phyloP scores from a whole-genome alignment of 2,888 invertebrate species.

The Chloroclysta siterata region DNA sequence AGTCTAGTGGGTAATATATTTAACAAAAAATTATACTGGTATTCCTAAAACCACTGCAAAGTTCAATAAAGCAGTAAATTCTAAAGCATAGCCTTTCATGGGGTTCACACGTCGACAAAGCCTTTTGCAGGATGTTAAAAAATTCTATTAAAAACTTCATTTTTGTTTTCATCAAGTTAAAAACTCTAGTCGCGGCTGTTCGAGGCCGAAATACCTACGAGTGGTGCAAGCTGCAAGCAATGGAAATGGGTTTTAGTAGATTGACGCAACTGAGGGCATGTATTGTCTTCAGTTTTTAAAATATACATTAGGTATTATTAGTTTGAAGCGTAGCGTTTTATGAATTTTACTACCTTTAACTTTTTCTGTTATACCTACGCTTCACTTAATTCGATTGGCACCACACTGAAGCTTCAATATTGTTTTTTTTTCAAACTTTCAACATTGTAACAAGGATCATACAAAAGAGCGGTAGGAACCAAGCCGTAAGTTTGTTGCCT shows the following conservation, averaged over 20 bases:
- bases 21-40: constrained; percentile 4
- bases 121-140: constrained; percentile 50
- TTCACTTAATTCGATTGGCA: no score
- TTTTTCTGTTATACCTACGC: no score
- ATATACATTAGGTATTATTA: no score
- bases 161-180: constrained; percentile 70
- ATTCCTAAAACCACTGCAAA: constrained; percentile 22
- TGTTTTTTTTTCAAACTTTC: no score
- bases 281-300: background rate
- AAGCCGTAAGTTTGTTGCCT: no score
- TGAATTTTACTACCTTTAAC: no score
- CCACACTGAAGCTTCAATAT: no score
- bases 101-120: constrained; percentile 54
- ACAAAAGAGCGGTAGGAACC: no score
- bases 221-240: constrained; percentile 41
- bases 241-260: background rate
- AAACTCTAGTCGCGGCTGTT: constrained; percentile 58
- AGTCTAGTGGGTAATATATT: no score
- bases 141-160: constrained; percentile 70
- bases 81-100: constrained; percentile 41
- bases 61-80: constrained; percentile 35
- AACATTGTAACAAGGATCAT: no score
- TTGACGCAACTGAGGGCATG: background rate
- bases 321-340: no score
- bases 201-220: constrained; percentile 55